These are phyloP conservation scores for Paracanthobrama guichenoti DNA, from an alignment of 2,113 vertebrate genomes.

Conservation along the genomic window DNA sequence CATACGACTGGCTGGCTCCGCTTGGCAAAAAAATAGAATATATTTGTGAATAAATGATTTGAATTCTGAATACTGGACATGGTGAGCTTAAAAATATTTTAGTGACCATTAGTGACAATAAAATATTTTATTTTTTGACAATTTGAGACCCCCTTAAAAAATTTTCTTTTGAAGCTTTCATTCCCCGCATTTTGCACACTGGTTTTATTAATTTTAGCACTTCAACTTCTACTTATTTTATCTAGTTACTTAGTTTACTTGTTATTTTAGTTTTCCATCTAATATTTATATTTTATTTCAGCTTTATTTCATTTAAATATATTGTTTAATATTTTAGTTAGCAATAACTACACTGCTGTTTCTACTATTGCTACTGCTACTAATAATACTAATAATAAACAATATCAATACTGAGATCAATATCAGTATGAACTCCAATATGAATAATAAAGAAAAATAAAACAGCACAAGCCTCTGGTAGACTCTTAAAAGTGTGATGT, in stretches of 20 bases:
- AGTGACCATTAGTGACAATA: too few relatives aligned
- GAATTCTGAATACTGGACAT: too few relatives aligned
- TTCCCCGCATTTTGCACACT: too few relatives aligned
- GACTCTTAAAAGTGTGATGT: background rate
- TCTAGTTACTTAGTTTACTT: background rate
- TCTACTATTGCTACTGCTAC: background rate
- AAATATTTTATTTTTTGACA: too few relatives aligned
- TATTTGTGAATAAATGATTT: too few relatives aligned
- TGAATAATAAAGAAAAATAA: background rate
- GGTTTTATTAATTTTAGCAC: too few relatives aligned
- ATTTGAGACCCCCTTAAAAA: too few relatives aligned
- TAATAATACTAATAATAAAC: background rate
- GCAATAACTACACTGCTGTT: background rate
- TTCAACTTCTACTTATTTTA: background rate
- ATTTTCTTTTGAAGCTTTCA: too few relatives aligned
- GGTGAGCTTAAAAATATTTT: too few relatives aligned
- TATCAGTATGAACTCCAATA: background rate
- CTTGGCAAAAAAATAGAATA: too few relatives aligned
- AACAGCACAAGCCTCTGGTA: background rate
- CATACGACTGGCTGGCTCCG: too few relatives aligned
- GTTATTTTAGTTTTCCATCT: background rate
- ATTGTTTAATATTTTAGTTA: background rate
- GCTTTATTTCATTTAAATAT: background rate
- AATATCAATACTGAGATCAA: background rate
- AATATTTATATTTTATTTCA: background rate